Evolutionary conservation across 2,888 invertebrate genomes (phyloP).

Genomic region (Tetragnatha montana): DNA sequence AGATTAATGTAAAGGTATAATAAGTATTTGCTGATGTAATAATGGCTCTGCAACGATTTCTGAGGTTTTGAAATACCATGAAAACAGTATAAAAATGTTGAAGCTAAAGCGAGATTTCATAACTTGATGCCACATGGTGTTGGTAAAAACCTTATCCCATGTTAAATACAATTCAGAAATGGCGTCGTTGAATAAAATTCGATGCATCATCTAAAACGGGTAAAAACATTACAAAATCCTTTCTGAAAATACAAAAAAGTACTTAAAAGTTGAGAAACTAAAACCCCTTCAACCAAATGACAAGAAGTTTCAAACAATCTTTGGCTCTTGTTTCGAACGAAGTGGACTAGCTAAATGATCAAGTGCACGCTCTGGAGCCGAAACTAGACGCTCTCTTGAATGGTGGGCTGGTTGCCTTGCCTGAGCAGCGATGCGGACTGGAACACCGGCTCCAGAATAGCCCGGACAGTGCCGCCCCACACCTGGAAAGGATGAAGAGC

Average conservation of each 20-base stretch:
- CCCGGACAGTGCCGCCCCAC: constrained; percentile 73
- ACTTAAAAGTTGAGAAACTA: background rate
- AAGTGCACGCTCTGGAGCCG: background rate
- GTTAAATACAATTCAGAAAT: background rate
- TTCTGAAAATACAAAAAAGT: background rate
- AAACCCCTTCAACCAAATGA: background rate
- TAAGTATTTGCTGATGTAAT: too few relatives aligned
- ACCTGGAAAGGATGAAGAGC: constrained; percentile 68
- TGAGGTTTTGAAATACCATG: background rate
- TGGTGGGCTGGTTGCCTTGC: constrained; percentile 26
- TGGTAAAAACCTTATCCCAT: background rate
- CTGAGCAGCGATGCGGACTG: constrained; percentile 71
- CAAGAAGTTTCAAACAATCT: background rate
- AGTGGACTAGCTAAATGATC: background rate
- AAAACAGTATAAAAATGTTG: background rate
- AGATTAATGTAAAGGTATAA: too few relatives aligned
- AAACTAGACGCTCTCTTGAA: constrained; percentile 27
- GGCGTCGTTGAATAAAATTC: background rate
- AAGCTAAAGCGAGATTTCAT: background rate
- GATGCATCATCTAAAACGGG: background rate
- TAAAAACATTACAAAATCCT: background rate
- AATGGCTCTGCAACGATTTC: too few relatives aligned
- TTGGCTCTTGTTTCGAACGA: background rate
- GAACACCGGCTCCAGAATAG: constrained; percentile 73
- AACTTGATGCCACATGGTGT: background rate